Base-by-base conservation (phyloP, 2,797 vertebrate species). In the Macropus fuliginosus region DNA sequence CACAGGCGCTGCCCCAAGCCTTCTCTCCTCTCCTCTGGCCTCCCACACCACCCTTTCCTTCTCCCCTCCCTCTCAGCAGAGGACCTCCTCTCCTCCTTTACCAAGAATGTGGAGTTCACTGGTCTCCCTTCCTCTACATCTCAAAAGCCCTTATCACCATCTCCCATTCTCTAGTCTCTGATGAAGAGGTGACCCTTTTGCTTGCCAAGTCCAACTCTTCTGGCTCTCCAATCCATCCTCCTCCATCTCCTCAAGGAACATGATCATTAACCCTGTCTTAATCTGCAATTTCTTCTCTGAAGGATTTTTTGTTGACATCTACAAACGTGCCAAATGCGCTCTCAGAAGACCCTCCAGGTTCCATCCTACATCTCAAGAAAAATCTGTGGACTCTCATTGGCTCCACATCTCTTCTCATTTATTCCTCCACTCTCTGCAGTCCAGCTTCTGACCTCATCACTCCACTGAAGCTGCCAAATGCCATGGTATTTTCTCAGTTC, bases 191-290 rank as follows among this genome's bases (percentile, higher is more conserved):
- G 31, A 12, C 13, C 59, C 59, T 66, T 66, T 34, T 24, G 12
- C 56, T 29, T 59, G 31, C 59, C 24, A 16, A n/a, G 59, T 13
- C 31, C 31, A 54, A 56, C 1, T n/a, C 3, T 13, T 56, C 50
- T 29, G 5, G 52, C 4, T 16, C 5, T 24, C 50, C n/a, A 57
- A 56, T 55, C 87, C 91, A 89, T 1, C 2, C 3, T 29, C 40
- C 62, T 16, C 0, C 0, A 59, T 10, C 14, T 16, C 0, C 57
- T 5, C 50, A 8, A 0, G 31, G 16, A 57, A 21, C 1, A 1
- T 62, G 57, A 59, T 31, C 11, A 12, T 59, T 59, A 11, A 31
- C 9, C 56, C 56, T 52, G 50, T 57, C 28, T 57, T 10, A 29
- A 59, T 59, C 57, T 31, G 31, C 27, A 29, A 31, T 31, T 29